Evolutionary conservation across 2,113 vertebrate species (phyloP).

Genomic region (Myotis brandtii): DNA sequence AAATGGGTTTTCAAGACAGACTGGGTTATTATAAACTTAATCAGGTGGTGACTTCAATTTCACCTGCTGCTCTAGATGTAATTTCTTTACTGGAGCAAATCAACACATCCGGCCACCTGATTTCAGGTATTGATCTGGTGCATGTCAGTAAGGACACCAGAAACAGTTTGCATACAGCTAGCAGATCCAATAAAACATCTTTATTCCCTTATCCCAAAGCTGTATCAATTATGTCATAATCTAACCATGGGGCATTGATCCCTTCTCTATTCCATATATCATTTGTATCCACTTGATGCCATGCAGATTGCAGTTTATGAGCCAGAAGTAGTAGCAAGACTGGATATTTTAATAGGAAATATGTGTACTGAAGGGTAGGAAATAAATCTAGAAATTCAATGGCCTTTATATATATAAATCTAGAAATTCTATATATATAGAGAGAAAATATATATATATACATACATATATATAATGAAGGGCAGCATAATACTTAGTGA

Average conservation of each 20-base stretch:
- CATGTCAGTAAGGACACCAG: neutral
- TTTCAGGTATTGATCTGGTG: neutral
- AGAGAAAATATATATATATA: no score
- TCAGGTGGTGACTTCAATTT: neutral
- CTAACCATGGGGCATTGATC: neutral
- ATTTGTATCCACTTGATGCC: neutral
- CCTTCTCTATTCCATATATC: neutral
- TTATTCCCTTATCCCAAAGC: neutral
- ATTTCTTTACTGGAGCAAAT: conserved; percentile 48
- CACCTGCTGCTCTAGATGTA: neutral
- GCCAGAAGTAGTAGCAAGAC: neutral
- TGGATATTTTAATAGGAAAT: neutral
- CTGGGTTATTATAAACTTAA: conserved; percentile 5
- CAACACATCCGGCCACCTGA: neutral
- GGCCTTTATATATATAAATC: neutral
- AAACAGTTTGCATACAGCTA: neutral
- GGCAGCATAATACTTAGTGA: neutral
- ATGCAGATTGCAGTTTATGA: neutral
- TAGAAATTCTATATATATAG: neutral
- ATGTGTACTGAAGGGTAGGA: neutral
- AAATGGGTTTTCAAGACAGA: conserved; percentile 17
- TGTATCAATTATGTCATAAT: neutral
- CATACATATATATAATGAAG: neutral
- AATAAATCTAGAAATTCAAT: neutral
- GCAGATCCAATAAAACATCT: neutral